A percentile compares a stretch with the other conserved stretches of the same genome.
Conservation (phyloP, 2,888 invertebrate genomes). For the Papilio demoleus region DNA sequence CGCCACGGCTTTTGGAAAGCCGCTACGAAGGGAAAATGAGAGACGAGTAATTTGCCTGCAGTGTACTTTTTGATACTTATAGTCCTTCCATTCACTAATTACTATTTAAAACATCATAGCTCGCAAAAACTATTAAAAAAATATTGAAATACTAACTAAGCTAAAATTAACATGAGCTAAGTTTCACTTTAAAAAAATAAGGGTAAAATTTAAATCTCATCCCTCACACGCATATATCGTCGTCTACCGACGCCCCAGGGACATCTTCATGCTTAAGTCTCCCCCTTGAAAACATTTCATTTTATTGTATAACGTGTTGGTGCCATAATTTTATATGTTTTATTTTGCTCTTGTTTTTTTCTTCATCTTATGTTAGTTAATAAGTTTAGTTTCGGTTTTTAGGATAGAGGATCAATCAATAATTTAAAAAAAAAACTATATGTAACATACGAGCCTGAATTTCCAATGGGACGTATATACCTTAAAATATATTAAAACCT, state of each 20-base stretch:
- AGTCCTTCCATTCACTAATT: constrained; percentile 10
- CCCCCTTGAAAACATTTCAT: neutral
- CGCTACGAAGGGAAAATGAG: constrained; percentile 18
- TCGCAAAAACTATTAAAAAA: neutral
- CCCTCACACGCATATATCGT: neutral
- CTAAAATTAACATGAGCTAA: too few relatives aligned
- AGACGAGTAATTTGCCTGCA: constrained; percentile 23
- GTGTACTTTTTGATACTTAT: constrained; percentile 11
- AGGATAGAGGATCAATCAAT: too few relatives aligned
- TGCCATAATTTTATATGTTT: constrained; percentile 5
- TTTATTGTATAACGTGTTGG: neutral
- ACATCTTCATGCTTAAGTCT: neutral
- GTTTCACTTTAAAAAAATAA: neutral
- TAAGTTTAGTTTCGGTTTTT: too few relatives aligned
- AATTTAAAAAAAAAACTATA: too few relatives aligned
- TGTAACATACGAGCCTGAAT: too few relatives aligned
- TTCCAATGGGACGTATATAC: neutral
- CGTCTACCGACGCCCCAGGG: constrained; percentile 5
- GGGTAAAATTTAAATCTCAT: neutral
- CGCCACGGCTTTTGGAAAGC: constrained; percentile 24
- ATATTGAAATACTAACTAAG: neutral
- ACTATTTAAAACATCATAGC: neutral
- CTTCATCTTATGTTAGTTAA: too few relatives aligned
- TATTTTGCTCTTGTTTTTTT: too few relatives aligned
- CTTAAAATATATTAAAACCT: neutral